Evolutionary conservation across 2,888 invertebrate genomes (phyloP).

Genomic region (Parnassius mnemosyne): DNA sequence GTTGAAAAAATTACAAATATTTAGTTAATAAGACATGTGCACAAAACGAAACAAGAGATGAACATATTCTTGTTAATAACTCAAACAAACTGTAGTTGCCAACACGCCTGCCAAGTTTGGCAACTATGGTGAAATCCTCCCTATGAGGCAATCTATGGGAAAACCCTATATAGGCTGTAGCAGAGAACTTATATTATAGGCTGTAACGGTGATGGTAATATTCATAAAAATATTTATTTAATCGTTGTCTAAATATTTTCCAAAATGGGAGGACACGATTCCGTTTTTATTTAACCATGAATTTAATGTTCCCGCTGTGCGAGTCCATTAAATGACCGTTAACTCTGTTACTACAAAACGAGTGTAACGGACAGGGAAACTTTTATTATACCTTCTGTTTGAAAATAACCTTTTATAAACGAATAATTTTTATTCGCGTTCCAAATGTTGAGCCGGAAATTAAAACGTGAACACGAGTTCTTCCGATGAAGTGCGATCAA

Average conservation of each 20-base stretch:
- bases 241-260: neutral
- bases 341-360: conserved; percentile 18
- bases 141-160: too few species aligned
- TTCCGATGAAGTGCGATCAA: conserved; percentile 12
- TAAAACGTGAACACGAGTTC: conserved; percentile 19
- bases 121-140: too few species aligned
- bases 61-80: too few species aligned
- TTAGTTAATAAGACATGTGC: too few species aligned
- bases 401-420: conserved; percentile 26
- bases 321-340: conserved; percentile 24
- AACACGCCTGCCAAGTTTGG: too few species aligned
- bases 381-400: conserved; percentile 25
- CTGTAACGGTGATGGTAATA: neutral
- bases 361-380: conserved; percentile 22
- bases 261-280: conserved; percentile 3
- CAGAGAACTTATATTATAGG: too few species aligned
- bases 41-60: too few species aligned
- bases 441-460: conserved; percentile 26
- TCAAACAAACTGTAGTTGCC: too few species aligned
- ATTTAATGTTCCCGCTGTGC: conserved; percentile 16
- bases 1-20: too few species aligned
- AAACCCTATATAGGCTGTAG: too few species aligned
- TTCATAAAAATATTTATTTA: neutral
- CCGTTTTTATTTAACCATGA: conserved; percentile 22
- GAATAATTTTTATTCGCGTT: conserved; percentile 25